Evolutionary conservation across 35 echinoderm and acorn worm genomes (phyloP).

Genomic region (Anneissia japonica): DNA sequence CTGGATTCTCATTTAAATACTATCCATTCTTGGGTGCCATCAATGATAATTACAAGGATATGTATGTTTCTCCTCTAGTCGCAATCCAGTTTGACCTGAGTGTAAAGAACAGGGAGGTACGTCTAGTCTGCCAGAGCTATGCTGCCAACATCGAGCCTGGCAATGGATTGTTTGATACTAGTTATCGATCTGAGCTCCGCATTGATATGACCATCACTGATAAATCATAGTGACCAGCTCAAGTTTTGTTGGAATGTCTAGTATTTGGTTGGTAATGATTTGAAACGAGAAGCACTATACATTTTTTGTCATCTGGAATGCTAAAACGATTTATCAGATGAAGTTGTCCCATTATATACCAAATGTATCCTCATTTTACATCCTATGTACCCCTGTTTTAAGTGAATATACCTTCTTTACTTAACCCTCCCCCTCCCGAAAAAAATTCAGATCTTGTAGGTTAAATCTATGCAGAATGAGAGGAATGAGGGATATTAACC

Average conservation of each 20-base stretch:
- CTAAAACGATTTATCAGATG: too few relatives aligned
- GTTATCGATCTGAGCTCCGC: slow-evolving; percentile 16
- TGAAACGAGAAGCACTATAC: neutral
- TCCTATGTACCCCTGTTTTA: neutral
- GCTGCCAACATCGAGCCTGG: slow-evolving; percentile 35
- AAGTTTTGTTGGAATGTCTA: neutral
- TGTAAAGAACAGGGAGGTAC: neutral
- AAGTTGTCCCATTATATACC: neutral
- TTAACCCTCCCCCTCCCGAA: too few relatives aligned
- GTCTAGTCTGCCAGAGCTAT: slow-evolving; percentile 33
- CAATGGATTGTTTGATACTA: slow-evolving; percentile 44
- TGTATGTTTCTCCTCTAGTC: slow-evolving; percentile 26
- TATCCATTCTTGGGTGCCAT: slow-evolving; percentile 35
- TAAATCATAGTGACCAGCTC: neutral
- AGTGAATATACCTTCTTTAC: too few relatives aligned
- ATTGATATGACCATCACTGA: slow-evolving; percentile 1
- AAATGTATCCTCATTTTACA: neutral
- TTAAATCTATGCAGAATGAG: neutral
- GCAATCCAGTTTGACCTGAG: slow-evolving; percentile 24
- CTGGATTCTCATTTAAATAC: slow-evolving; percentile 34
- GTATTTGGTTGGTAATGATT: neutral
- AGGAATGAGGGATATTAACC: neutral
- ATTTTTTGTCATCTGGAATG: neutral
- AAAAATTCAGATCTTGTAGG: neutral
- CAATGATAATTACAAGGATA: neutral